A percentile compares a stretch with the other conserved stretches of the same genome.
Evolutionary conservation across 2,113 vertebrate genomes (phyloP).

Genomic region (Nasalis larvatus): DNA sequence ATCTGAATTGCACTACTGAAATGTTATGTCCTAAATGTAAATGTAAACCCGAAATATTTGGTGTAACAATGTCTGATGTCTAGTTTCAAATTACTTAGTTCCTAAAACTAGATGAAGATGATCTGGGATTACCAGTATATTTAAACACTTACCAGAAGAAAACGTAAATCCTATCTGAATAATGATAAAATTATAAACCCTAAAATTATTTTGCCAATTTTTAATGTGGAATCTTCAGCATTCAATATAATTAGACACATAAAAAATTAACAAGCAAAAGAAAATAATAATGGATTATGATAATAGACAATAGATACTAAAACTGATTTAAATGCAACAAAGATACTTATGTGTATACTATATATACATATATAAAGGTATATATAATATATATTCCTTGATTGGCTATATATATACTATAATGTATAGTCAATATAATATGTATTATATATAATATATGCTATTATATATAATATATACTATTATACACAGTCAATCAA

Average conservation of each 20-base stretch:
- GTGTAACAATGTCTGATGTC: background rate
- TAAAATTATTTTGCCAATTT: background rate
- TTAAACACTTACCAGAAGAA: background rate
- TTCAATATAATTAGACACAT: background rate
- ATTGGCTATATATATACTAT: too few relatives aligned
- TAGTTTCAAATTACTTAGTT: background rate
- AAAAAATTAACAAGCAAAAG: background rate
- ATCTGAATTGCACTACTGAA: background rate
- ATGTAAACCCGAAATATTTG: background rate
- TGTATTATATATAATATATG: background rate
- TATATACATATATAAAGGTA: too few relatives aligned
- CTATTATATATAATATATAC: too few relatives aligned
- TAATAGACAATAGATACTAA: background rate
- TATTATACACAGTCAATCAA: too few relatives aligned
- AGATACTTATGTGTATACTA: too few relatives aligned
- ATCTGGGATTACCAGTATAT: background rate
- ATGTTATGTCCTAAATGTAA: background rate
- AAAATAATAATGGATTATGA: too few relatives aligned
- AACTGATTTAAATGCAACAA: background rate
- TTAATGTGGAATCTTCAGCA: background rate
- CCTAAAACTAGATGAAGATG: background rate
- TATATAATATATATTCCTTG: too few relatives aligned
- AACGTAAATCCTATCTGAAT: background rate
- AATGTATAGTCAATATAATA: too few relatives aligned
- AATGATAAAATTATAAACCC: background rate